These are phyloP conservation scores for Neelides folsomi DNA, from an alignment of 2,888 invertebrate genomes.

Conservation along the genomic window DNA sequence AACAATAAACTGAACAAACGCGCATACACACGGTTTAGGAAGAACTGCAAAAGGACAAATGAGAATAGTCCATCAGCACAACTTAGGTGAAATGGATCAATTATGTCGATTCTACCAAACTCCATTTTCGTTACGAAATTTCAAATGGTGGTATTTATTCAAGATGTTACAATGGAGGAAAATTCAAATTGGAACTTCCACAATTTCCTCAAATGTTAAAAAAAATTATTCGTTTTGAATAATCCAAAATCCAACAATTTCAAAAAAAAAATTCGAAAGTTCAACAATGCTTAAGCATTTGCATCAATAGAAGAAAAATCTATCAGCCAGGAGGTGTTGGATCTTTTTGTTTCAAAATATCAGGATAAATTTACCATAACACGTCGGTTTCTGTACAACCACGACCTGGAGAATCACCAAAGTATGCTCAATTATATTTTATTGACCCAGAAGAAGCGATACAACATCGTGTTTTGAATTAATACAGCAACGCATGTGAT, in stretches of 20 bases:
- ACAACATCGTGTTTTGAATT: slow-evolving; percentile 7
- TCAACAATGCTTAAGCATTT: slow-evolving; percentile 22
- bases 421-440: slow-evolving; percentile 21
- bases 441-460: slow-evolving; percentile 16
- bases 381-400: slow-evolving; percentile 12
- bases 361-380: slow-evolving; percentile 26
- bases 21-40: too few species aligned
- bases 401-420: not conserved
- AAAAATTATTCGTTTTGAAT: slow-evolving; percentile 4
- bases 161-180: slow-evolving; percentile 19
- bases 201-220: not conserved
- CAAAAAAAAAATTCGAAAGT: slow-evolving; percentile 12
- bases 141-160: slow-evolving; percentile 5
- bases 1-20: too few species aligned
- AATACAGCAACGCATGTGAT: slow-evolving; percentile 6
- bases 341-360: slow-evolving; percentile 20
- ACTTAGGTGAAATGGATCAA: not conserved
- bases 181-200: slow-evolving; percentile 5
- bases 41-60: too few species aligned
- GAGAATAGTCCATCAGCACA: not conserved
- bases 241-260: slow-evolving; percentile 8
- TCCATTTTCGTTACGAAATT: slow-evolving; percentile 10
- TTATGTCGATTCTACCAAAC: slow-evolving; percentile 8
- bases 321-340: slow-evolving; percentile 6
- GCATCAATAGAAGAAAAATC: slow-evolving; percentile 23